phyloP scores from a whole-genome alignment of 2,113 vertebrate genomes.

The Apodemus sylvaticus region DNA sequence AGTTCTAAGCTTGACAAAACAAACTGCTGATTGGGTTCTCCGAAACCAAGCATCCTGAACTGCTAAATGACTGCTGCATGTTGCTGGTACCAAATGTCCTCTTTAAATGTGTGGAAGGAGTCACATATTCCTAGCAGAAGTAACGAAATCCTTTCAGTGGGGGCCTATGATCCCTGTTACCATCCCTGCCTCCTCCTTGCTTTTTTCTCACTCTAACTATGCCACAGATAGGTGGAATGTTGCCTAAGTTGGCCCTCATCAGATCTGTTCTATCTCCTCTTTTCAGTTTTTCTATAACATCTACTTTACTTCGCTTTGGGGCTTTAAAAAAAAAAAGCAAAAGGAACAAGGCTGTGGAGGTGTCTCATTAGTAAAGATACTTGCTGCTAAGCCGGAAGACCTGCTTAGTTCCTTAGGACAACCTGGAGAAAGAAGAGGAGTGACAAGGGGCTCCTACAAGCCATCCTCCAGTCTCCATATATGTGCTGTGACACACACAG shows the following conservation, averaged over 20 bases:
- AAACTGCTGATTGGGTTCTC: background rate
- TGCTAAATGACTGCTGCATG: background rate
- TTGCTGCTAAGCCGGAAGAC: background rate
- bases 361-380: background rate
- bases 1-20: conserved; percentile 18
- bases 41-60: background rate
- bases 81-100: background rate
- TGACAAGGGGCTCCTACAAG: background rate
- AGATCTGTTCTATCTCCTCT: background rate
- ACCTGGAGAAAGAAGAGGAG: background rate
- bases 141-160: background rate
- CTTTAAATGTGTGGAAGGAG: background rate
- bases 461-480: too few species aligned
- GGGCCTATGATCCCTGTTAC: background rate
- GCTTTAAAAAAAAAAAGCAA: background rate
- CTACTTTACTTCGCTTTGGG: background rate
- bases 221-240: background rate
- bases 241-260: background rate
- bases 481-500: background rate
- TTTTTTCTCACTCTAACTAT: background rate
- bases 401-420: background rate
- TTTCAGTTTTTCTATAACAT: background rate
- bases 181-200: background rate
- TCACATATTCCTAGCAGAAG: background rate
- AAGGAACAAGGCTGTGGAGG: background rate